Base-by-base conservation (phyloP, 2,797 vertebrate genomes). In the Gymnothorax javanicus region DNA sequence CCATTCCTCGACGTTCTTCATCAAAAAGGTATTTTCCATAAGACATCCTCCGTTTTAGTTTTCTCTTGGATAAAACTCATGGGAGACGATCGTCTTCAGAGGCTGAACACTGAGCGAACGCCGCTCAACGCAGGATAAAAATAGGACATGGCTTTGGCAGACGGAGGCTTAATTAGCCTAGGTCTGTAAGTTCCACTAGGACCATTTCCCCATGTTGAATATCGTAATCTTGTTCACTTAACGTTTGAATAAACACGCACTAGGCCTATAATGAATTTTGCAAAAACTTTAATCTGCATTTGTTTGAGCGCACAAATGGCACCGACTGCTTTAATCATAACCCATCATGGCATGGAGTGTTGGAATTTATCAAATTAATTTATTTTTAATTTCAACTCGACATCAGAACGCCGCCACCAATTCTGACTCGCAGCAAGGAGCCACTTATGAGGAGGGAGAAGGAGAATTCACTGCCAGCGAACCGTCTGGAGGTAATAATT, bases 401-500 rank as follows among this genome's bases (percentile, higher is more conserved):
- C 84, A 4, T 90, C 71, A 88, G 84, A 90, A 88, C 13, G 88
- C 95, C 95, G 95, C 93, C 71, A 95, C 50, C 50, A 79, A n/a
- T 23, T 60, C 89, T 87, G 95, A 96, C 88, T 91, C 91, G 20
- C 94, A 92, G 90, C 93, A 93, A 1, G 93, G 93, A 87, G 93
- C 91, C 88, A 93, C 90, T 86, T 23, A 91, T 87, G 91, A 93
- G 87, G 86, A 84, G 0, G 93, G 93, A 0, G 93, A 93, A 58
- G 86, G 88, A 0, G 94, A 94, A 81, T 64, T 89, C 60, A 2
- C 88, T 43, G 33, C 50, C 84, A 90, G 52, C 73, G 92, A 90
- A 50, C 27, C 92, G 8, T 50, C 90, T 50, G 92, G 92, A 90
- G 94, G 94, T 95, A 90, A 90, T 57, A 2, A 59, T 67, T 27